A percentile compares a stretch with the other conserved stretches of the same genome.
These are phyloP conservation scores for Ophion costatus DNA, from an alignment of 2,888 invertebrate species.

Conservation along the genomic window DNA sequence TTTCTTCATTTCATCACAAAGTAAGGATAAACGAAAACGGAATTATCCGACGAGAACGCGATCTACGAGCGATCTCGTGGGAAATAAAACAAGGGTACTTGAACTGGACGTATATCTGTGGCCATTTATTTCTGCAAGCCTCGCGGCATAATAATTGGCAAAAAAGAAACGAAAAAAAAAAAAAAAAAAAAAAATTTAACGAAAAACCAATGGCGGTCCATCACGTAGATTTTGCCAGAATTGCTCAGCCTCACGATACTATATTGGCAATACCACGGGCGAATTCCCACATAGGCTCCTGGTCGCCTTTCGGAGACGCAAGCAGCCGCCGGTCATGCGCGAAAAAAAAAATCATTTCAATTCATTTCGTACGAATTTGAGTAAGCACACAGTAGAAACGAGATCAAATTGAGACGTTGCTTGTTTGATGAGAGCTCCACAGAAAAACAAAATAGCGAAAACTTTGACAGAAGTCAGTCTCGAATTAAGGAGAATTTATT, in stretches of 20 bases:
- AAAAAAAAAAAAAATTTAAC: conserved; percentile 4
- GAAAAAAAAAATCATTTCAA: conserved; percentile 63
- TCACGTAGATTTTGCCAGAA: conserved; percentile 38
- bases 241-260: conserved; percentile 38
- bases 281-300: conserved; percentile 83
- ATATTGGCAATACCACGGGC: conserved; percentile 78
- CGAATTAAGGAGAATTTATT: not conserved
- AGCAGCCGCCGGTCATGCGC: conserved; percentile 70
- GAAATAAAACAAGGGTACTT: conserved; percentile 47
- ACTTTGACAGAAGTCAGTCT: not conserved
- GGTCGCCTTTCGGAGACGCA: conserved; percentile 70
- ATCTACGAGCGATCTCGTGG: conserved; percentile 59
- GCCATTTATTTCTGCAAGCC: conserved; percentile 27
- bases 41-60: conserved; percentile 60
- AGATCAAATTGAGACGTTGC: conserved; percentile 31
- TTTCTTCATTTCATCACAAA: conserved; percentile 23
- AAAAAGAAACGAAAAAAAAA: conserved; percentile 17
- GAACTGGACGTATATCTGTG: conserved; percentile 49
- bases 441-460: not conserved
- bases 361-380: conserved; percentile 27
- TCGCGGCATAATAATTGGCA: conserved; percentile 16
- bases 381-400: conserved; percentile 26
- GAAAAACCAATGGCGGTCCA: conserved; percentile 32
- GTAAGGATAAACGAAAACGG: conserved; percentile 29
- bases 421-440: not conserved